Conservation (phyloP, 2,113 vertebrate genomes). For the Crypturellus undulatus region DNA sequence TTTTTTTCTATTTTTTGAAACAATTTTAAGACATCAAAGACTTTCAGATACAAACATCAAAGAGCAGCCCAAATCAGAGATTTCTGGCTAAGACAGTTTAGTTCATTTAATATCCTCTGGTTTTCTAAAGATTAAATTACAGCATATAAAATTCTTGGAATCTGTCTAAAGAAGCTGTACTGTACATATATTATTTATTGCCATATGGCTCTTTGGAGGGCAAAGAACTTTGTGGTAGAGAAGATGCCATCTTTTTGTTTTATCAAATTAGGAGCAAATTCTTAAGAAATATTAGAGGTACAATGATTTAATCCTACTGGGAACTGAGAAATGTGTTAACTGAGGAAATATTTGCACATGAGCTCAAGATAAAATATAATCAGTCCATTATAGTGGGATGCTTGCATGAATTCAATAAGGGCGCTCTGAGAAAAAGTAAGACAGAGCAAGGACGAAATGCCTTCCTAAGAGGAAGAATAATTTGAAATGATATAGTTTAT, state of each 20-base stretch:
- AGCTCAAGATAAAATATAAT: conserved; percentile 18
- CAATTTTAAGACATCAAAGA: conserved; percentile 85
- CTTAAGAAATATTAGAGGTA: conserved; percentile 55
- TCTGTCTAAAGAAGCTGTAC: conserved; percentile 75
- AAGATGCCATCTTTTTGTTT: conserved; percentile 68
- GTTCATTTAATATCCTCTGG: conserved; percentile 86
- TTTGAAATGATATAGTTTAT: conserved; percentile 3
- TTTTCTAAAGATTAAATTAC: conserved; percentile 83
- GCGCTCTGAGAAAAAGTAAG: not conserved
- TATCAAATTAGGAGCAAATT: conserved; percentile 62
- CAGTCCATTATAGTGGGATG: not conserved
- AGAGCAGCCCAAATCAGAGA: conserved; percentile 81
- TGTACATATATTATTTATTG: conserved; percentile 80
- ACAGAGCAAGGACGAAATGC: not conserved
- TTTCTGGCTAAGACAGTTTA: conserved; percentile 85
- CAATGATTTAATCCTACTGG: conserved; percentile 39
- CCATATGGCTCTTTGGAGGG: conserved; percentile 17
- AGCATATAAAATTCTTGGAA: conserved; percentile 85
- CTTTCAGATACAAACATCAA: conserved; percentile 83
- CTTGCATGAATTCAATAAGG: not conserved
- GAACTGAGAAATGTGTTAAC: conserved; percentile 34
- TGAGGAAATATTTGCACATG: conserved; percentile 44
- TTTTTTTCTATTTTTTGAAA: conserved; percentile 81
- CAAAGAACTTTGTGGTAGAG: conserved; percentile 36
- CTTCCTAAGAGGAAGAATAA: not conserved